Evolutionary conservation across 2,888 invertebrate genomes (phyloP).

Genomic region (Thymelicus acteon): DNA sequence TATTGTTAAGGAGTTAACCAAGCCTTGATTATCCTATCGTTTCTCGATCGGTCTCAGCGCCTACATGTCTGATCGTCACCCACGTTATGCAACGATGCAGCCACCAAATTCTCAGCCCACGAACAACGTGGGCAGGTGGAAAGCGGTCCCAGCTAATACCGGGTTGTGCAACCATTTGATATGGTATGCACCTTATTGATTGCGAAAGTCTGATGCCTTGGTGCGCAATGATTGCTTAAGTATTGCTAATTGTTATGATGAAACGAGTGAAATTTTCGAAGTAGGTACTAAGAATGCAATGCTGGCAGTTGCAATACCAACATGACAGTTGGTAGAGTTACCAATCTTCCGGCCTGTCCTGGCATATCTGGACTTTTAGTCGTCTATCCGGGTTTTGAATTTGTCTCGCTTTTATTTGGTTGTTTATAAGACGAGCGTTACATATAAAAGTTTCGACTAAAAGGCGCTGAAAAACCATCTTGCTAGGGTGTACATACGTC

Average conservation of each 20-base stretch:
- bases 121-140: conserved; percentile 75
- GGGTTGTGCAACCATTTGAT: conserved; percentile 71
- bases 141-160: conserved; percentile 66
- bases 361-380: too few species aligned
- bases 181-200: conserved; percentile 69
- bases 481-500: too few species aligned
- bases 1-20: background rate
- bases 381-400: too few species aligned
- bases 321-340: too few species aligned
- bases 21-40: background rate
- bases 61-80: conserved; percentile 57
- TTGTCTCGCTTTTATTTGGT: too few species aligned
- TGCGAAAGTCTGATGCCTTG: conserved; percentile 61
- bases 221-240: conserved; percentile 16
- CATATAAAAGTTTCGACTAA: too few species aligned
- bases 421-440: too few species aligned
- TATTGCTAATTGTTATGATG: conserved; percentile 19
- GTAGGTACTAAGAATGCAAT: background rate
- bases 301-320: too few species aligned
- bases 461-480: too few species aligned
- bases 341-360: too few species aligned
- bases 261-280: background rate
- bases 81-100: conserved; percentile 71
- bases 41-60: conserved; percentile 56
- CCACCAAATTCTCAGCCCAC: conserved; percentile 78